Conservation (phyloP, 1,140 invertebrate species). For the Acromyrmex heyeri region DNA sequence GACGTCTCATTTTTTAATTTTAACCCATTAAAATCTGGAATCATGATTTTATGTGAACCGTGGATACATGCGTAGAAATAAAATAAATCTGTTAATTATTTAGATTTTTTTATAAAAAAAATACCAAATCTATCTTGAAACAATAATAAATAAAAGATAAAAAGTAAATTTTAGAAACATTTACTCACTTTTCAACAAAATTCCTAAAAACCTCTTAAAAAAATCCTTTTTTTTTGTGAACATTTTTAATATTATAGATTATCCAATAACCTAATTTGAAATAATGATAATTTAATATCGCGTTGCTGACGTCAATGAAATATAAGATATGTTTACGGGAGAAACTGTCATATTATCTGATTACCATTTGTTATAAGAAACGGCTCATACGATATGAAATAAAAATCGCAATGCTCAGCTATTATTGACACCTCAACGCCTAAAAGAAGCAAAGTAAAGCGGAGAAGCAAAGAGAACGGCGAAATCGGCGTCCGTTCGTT, state of each 20-base stretch:
- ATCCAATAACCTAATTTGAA: background rate
- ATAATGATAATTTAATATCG: background rate
- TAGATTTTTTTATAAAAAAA: too few species aligned
- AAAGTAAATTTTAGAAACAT: too few species aligned
- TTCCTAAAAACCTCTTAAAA: background rate
- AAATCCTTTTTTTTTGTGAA: too few species aligned
- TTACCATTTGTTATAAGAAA: background rate
- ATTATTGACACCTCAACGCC: slow-evolving; percentile 8
- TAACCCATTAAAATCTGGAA: too few species aligned
- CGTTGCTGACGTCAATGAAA: background rate
- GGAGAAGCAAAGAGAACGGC: background rate
- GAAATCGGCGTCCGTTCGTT: slow-evolving; percentile 6
- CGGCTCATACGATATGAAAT: background rate
- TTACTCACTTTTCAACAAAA: too few species aligned
- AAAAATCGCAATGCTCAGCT: slow-evolving; percentile 6
- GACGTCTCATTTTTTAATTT: too few species aligned
- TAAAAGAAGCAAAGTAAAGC: background rate
- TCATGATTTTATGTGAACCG: too few species aligned
- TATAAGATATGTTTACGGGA: background rate
- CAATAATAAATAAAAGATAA: too few species aligned
- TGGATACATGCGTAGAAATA: too few species aligned
- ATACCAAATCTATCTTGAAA: too few species aligned
- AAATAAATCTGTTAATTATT: too few species aligned
- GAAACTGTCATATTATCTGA: background rate
- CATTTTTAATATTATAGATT: too few species aligned